These are phyloP conservation scores for Drosophila testacea DNA, from an alignment of 2,888 invertebrate genomes.

Conservation along the genomic window DNA sequence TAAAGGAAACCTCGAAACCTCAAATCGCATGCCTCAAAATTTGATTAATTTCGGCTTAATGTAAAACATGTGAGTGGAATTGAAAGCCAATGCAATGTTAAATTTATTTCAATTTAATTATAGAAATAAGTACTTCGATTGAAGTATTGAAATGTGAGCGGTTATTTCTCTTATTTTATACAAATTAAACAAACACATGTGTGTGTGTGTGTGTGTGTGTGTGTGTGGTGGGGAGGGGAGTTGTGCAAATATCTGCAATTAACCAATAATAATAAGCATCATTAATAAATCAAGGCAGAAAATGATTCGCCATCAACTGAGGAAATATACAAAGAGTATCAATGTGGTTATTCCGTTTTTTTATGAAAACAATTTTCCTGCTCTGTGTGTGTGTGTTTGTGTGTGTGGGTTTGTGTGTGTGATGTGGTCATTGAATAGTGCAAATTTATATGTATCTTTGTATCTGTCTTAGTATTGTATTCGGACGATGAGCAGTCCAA, in stretches of 20 bases:
- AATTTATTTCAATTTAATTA: constrained; percentile 40
- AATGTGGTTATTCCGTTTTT: constrained; percentile 32
- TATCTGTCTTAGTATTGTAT: constrained; percentile 32
- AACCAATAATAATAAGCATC: constrained; percentile 81
- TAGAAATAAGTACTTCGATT: constrained; percentile 6
- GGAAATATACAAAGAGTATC: constrained; percentile 56
- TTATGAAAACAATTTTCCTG: constrained; percentile 24
- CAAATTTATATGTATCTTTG: neutral
- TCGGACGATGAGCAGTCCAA: constrained; percentile 50
- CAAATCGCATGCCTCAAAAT: constrained; percentile 20
- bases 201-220: no score
- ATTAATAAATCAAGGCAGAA: constrained; percentile 75
- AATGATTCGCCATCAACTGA: constrained; percentile 32
- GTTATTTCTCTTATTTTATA: constrained; percentile 36
- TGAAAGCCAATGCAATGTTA: constrained; percentile 5
- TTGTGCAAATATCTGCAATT: constrained; percentile 73
- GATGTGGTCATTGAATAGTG: constrained; percentile 13
- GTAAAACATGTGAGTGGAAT: constrained; percentile 18
- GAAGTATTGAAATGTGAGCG: neutral
- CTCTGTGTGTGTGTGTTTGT: neutral
- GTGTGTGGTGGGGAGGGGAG: constrained; percentile 4
- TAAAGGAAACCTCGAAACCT: constrained; percentile 34
- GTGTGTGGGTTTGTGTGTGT: constrained; percentile 28
- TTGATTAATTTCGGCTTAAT: constrained; percentile 6
- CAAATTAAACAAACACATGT: constrained; percentile 45